phyloP scores from a whole-genome alignment of 2,113 vertebrate genomes.

The Corynorhinus townsendii region DNA sequence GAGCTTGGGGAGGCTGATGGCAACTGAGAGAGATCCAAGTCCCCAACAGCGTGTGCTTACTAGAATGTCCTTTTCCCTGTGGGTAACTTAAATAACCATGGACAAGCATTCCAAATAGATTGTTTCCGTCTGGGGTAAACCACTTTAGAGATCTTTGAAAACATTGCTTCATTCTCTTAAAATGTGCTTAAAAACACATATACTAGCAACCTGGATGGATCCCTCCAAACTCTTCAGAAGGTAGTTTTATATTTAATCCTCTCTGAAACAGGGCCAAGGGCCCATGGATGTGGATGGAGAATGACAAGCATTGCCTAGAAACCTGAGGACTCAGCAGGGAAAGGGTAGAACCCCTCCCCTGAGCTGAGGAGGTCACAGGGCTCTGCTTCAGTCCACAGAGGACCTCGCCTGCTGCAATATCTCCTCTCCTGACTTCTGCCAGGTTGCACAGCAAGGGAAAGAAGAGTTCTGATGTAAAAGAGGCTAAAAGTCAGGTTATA shows the following conservation, averaged over 20 bases:
- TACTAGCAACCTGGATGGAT: not conserved
- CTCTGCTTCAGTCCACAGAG: fast-evolving
- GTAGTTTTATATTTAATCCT: not conserved
- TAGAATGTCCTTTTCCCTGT: fast-evolving
- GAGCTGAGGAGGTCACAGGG: fast-evolving
- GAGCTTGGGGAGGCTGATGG: fast-evolving
- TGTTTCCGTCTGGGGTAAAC: not conserved
- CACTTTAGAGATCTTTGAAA: not conserved
- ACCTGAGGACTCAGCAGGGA: fast-evolving
- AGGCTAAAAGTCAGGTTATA: no score
- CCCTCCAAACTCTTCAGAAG: not conserved
- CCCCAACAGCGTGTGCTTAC: fast-evolving
- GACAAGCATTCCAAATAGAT: not conserved
- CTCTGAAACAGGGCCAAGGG: not conserved
- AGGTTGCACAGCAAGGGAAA: not conserved
- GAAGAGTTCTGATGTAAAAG: not conserved
- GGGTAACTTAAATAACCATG: not conserved
- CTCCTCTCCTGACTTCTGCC: not conserved
- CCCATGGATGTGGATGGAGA: not conserved
- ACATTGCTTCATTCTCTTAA: not conserved
- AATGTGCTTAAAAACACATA: not conserved
- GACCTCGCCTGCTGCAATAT: fast-evolving
- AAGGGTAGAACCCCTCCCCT: no score
- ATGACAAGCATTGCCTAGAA: fast-evolving
- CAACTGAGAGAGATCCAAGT: not conserved